Evolutionary conservation across 2,888 invertebrate species (phyloP), one percentile per base, ranked within the genome.

Genomic region (Chrysodeixis includens): DNA sequence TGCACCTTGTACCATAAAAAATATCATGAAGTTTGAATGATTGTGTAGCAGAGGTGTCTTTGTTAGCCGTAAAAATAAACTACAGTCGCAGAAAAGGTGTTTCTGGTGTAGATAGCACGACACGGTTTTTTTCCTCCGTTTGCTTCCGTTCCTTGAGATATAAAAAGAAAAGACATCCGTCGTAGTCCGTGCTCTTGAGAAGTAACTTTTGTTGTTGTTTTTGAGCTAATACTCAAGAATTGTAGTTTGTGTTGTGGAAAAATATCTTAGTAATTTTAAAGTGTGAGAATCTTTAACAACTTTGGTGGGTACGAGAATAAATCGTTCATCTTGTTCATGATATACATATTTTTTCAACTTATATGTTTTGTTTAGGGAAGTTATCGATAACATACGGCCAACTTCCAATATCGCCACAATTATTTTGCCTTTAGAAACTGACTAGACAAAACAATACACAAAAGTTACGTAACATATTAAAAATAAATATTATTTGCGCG

Each of bases 51-150:
- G 52, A 68, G 65, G 59, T 57, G 32, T 69, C 64, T 67, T 76
- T 76, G 69, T 72, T 74, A 71, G 56, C 63, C 61, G 30, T 30
- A 71, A 72, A 78, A 78, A 78, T 67, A 78, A 68, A 76, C 57
- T 64, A 66, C 56, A 57, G 63, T 69, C 22, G 46, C 46, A 18
- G 62, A 22, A 67, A 66, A 71, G 67, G 76, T 71, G 66, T 70
- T 71, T 65, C 76, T 71, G 35, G 57, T 67, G 55, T 63, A 68
- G 62, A 62, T 52, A 73, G 59, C 49, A 64, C 35, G 32, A 53
- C 62, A 46, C 56, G 62, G 65, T 66, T 71, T 57, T 67, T 69
- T 65, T 74, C 55, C 51, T n/a, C 53, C 55, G 59, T 55, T 70
- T 69, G 26, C 66, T 69, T 72, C 40, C 59, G 56, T 71, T 78